phyloP scores from a whole-genome alignment of 2,797 vertebrate genomes.

The Peromyscus nudipes region DNA sequence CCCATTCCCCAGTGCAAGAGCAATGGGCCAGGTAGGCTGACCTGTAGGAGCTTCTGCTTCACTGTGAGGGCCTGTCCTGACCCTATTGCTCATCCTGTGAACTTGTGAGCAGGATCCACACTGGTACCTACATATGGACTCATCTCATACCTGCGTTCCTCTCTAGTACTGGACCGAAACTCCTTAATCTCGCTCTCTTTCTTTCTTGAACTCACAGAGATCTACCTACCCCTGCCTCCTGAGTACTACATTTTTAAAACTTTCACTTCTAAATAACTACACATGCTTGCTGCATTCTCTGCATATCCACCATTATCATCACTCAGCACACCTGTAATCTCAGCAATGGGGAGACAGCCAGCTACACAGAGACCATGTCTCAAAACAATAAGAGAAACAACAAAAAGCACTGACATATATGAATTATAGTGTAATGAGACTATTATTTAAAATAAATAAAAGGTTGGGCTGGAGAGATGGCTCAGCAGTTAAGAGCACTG shows the following conservation, averaged over 20 bases:
- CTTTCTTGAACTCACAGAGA: neutral
- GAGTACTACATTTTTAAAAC: neutral
- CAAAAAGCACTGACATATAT: neutral
- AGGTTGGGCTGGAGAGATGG: too few relatives aligned
- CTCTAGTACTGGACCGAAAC: neutral
- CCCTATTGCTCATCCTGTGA: neutral
- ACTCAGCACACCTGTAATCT: neutral
- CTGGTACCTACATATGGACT: fast-evolving
- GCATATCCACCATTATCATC: neutral
- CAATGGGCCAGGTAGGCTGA: neutral
- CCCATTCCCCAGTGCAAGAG: neutral
- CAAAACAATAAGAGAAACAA: neutral
- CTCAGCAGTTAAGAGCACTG: too few relatives aligned
- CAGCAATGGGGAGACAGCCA: neutral
- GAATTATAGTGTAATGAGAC: too few relatives aligned
- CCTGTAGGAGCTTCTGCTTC: neutral
- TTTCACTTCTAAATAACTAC: neutral
- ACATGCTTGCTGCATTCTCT: neutral
- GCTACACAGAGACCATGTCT: neutral
- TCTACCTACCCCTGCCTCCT: neutral
- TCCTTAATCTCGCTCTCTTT: neutral
- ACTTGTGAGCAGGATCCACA: neutral
- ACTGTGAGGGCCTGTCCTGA: neutral
- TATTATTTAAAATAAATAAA: neutral
- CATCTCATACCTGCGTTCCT: neutral